phyloP scores from a whole-genome alignment of 2,797 vertebrate species.

The Naso thynnoides region DNA sequence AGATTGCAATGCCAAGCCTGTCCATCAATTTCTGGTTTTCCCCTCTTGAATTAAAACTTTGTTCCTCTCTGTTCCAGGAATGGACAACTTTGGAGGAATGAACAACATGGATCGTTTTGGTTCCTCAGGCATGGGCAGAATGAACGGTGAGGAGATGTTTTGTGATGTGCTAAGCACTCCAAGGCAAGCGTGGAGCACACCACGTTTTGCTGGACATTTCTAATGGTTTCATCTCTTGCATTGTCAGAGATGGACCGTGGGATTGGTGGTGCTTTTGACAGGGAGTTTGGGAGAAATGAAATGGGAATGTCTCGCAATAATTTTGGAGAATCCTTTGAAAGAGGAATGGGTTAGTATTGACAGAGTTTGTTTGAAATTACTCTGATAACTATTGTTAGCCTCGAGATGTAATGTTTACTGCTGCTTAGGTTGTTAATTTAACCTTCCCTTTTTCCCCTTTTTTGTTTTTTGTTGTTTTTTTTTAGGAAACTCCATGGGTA shows the following conservation, averaged over 20 bases:
- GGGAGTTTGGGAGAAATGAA: conserved; percentile 93
- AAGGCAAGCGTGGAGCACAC: conserved; percentile 47
- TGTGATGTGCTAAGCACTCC: neutral
- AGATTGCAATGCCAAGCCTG: neutral
- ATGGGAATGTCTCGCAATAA: conserved; percentile 92
- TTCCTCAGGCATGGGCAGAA: conserved; percentile 93
- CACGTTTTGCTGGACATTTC: conserved; percentile 46
- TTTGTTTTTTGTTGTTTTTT: conserved; percentile 51
- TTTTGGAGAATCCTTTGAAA: conserved; percentile 93
- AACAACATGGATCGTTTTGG: conserved; percentile 94
- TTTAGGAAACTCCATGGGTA: conserved; percentile 87
- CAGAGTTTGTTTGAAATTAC: conserved; percentile 46
- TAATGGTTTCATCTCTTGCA: conserved; percentile 69
- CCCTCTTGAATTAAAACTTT: neutral
- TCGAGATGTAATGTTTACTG: neutral
- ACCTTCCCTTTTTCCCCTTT: neutral
- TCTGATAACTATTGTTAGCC: neutral
- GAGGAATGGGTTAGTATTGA: conserved; percentile 89
- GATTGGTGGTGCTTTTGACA: conserved; percentile 90
- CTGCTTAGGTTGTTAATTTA: neutral
- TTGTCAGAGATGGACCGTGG: conserved; percentile 92
- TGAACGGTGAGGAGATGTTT: conserved; percentile 87
- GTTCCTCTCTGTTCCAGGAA: conserved; percentile 80
- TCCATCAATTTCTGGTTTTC: neutral
- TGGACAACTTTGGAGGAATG: conserved; percentile 94